Evolutionary conservation across 2,113 vertebrate species (phyloP).

Genomic region (Platanista minor): DNA sequence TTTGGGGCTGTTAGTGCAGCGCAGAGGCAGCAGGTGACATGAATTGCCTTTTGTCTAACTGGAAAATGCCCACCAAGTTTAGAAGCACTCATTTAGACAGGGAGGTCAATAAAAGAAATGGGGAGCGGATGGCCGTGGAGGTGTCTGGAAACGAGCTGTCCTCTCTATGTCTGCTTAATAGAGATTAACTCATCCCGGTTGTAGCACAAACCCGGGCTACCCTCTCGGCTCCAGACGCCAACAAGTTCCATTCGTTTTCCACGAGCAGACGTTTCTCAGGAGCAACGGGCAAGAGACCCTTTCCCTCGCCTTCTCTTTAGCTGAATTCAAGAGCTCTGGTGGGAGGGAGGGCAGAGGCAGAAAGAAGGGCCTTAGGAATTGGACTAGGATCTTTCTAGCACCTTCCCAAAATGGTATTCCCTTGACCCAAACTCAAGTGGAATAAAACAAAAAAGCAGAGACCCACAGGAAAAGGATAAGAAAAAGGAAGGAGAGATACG

Average conservation of each 20-base stretch:
- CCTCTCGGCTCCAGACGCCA: not conserved
- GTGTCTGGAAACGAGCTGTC: not conserved
- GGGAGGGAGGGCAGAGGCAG: not conserved
- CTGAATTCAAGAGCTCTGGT: not conserved
- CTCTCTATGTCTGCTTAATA: slow-evolving; percentile 71
- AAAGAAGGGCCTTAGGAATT: not conserved
- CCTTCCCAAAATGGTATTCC: not conserved
- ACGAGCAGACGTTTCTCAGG: not conserved
- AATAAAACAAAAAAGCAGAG: not conserved
- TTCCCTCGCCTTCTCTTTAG: not conserved
- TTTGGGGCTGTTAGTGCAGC: slow-evolving; percentile 72
- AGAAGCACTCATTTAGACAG: slow-evolving; percentile 81
- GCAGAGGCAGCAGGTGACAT: slow-evolving; percentile 73
- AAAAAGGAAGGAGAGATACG: not conserved
- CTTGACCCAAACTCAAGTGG: not conserved
- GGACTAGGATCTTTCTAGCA: not conserved
- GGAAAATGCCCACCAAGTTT: slow-evolving; percentile 83
- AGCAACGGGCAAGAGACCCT: not conserved
- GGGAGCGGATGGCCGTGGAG: slow-evolving; percentile 65
- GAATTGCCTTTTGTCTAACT: slow-evolving; percentile 86
- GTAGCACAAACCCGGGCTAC: not conserved
- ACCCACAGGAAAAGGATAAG: not conserved
- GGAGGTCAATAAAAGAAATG: slow-evolving; percentile 82
- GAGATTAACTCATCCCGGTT: slow-evolving; percentile 75
- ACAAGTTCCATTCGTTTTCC: not conserved